Conservation (phyloP, 2,888 invertebrate genomes). For the Heterodera filipjevi region DNA sequence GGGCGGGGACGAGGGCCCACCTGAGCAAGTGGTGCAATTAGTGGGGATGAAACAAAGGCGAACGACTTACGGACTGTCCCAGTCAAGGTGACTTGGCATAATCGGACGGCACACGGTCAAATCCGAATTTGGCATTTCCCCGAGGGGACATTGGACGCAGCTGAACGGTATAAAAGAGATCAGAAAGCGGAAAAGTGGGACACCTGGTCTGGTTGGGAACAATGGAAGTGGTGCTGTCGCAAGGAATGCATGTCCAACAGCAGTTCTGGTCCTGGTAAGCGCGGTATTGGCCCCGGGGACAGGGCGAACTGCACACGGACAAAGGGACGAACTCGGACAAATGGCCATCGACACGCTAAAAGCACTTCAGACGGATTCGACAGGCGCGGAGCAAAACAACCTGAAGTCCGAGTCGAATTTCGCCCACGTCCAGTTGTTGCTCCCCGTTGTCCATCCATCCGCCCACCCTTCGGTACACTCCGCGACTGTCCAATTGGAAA, state of each 20-base stretch:
- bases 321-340: constrained; percentile 68
- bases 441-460: constrained; percentile 47
- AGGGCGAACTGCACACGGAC: constrained; percentile 74
- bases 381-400: constrained; percentile 24
- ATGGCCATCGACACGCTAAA: constrained; percentile 36
- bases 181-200: constrained; percentile 17
- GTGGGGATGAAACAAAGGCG: background rate
- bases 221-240: constrained; percentile 72
- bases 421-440: constrained; percentile 48
- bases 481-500: constrained; percentile 73
- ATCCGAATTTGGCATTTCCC: constrained; percentile 73
- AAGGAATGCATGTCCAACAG: constrained; percentile 77
- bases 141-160: constrained; percentile 74
- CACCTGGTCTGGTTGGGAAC: constrained; percentile 71
- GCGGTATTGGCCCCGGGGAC: constrained; percentile 72
- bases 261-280: constrained; percentile 71
- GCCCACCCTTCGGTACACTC: constrained; percentile 72
- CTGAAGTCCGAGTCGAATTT: constrained; percentile 43
- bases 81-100: constrained; percentile 71
- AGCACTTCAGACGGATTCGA: background rate
- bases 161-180: constrained; percentile 34
- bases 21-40: constrained; percentile 47
- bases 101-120: constrained; percentile 72
- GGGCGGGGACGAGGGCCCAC: constrained; percentile 75
- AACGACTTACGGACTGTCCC: constrained; percentile 63